Percentiles rank a stretch among this genome's conserved stretches.
Evolutionary conservation across 2,888 invertebrate species (phyloP).

Genomic region (Sminthurinus aureus): DNA sequence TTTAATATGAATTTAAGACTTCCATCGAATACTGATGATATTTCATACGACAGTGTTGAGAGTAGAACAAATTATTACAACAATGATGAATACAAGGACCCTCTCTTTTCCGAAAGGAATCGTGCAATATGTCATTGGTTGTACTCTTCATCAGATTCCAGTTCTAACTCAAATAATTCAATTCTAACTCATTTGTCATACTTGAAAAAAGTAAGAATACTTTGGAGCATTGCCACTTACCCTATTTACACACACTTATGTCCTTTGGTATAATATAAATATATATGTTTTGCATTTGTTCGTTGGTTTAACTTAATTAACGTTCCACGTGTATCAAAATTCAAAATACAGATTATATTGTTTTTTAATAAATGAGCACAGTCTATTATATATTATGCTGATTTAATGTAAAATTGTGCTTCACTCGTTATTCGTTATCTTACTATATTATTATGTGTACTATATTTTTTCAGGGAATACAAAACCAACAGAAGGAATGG

Average conservation of each 20-base stretch:
- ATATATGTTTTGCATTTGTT: background rate
- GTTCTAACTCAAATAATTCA: slow-evolving; percentile 48
- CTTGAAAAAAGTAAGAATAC: slow-evolving; percentile 48
- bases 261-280: too few species aligned
- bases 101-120: slow-evolving; percentile 44
- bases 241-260: too few species aligned
- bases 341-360: background rate
- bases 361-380: too few species aligned
- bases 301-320: background rate
- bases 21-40: slow-evolving; percentile 42
- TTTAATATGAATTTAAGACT: slow-evolving; percentile 55
- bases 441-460: background rate
- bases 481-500: slow-evolving; percentile 51
- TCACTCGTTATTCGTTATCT: background rate
- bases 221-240: background rate
- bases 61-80: background rate
- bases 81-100: slow-evolving; percentile 48
- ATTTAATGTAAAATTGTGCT: background rate
- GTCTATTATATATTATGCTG: background rate
- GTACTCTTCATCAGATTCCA: slow-evolving; percentile 32
- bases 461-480: slow-evolving; percentile 46
- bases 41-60: slow-evolving; percentile 11
- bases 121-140: slow-evolving; percentile 50
- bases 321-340: background rate
- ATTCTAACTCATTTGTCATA: slow-evolving; percentile 51